These are phyloP conservation scores for Digitonthophagus gazella DNA, from an alignment of 2,888 invertebrate genomes.

Conservation along the genomic window DNA sequence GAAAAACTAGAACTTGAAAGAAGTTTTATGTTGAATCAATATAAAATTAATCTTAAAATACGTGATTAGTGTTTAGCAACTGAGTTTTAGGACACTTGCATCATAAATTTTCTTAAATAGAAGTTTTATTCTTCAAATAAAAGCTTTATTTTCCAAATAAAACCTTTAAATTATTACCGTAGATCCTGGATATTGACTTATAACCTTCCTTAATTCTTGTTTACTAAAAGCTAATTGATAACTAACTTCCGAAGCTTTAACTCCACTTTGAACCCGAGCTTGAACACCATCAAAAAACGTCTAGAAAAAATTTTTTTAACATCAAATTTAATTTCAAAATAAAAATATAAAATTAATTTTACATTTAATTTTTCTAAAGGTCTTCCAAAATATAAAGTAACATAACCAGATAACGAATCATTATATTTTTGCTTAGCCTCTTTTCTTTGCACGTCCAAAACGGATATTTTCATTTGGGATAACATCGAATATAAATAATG, in stretches of 20 bases:
- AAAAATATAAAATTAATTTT: conserved; percentile 41
- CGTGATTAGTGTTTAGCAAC: no score
- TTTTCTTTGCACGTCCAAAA: conserved; percentile 82
- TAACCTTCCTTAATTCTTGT: conserved; percentile 92
- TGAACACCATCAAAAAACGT: conserved; percentile 97
- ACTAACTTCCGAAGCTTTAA: conserved; percentile 95
- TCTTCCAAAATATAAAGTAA: conserved; percentile 90
- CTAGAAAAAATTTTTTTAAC: conserved; percentile 55
- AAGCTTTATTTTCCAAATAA: background rate
- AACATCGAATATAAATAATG: conserved; percentile 87
- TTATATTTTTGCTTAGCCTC: conserved; percentile 88
- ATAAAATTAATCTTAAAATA: no score
- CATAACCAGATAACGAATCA: conserved; percentile 88
- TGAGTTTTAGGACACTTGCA: background rate
- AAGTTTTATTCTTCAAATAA: background rate
- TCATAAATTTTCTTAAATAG: background rate
- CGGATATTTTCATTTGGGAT: conserved; percentile 84
- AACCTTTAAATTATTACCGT: conserved; percentile 40
- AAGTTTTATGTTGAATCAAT: no score
- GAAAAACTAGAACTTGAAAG: background rate
- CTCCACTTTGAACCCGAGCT: conserved; percentile 88
- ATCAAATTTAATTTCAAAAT: background rate
- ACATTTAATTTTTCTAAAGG: conserved; percentile 90
- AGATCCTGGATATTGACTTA: conserved; percentile 89
- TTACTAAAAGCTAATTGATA: conserved; percentile 97